A percentile compares a stretch with the other conserved stretches of the same genome.
phyloP scores from a whole-genome alignment of 1,140 invertebrate species.

The Drosophila mayri region DNA sequence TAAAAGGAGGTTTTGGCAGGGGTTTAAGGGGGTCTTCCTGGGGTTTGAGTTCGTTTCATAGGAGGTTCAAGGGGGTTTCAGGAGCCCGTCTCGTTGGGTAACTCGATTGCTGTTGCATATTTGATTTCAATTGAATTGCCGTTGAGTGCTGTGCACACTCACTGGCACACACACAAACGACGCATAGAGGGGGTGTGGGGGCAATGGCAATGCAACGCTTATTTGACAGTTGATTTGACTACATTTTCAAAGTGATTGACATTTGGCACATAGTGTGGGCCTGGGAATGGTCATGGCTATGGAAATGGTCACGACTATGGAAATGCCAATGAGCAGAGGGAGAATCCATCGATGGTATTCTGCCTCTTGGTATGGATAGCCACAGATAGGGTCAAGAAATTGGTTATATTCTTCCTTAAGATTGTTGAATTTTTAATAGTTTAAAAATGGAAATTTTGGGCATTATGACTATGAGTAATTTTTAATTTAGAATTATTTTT shows the following conservation, averaged over 20 bases:
- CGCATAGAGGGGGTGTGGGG: constrained; percentile 2
- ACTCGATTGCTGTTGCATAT: constrained; percentile 82
- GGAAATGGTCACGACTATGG: constrained; percentile 42
- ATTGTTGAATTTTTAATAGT: neutral
- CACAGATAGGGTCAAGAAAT: neutral
- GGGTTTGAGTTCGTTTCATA: neutral
- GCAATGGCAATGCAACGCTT: constrained; percentile 63
- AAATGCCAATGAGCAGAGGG: constrained; percentile 18
- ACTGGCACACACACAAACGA: constrained; percentile 18
- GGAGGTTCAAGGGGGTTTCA: constrained; percentile 9
- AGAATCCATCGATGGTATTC: neutral
- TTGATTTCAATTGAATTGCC: constrained; percentile 82
- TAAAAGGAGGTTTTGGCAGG: neutral
- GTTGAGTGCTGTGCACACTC: constrained; percentile 72
- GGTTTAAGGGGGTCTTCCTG: neutral
- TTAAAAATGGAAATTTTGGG: fast-evolving
- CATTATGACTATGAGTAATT: neutral
- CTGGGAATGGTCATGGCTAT: constrained; percentile 40
- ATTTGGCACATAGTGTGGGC: constrained; percentile 68
- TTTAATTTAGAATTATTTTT: neutral
- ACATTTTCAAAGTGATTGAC: constrained; percentile 80
- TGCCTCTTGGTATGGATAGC: neutral
- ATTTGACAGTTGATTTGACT: constrained; percentile 82
- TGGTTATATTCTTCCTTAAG: neutral
- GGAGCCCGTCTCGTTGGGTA: constrained; percentile 61